Evolutionary conservation across 2,113 vertebrate genomes (phyloP), one percentile per base, ranked within the genome.

Genomic region (Megaceryle torquata): DNA sequence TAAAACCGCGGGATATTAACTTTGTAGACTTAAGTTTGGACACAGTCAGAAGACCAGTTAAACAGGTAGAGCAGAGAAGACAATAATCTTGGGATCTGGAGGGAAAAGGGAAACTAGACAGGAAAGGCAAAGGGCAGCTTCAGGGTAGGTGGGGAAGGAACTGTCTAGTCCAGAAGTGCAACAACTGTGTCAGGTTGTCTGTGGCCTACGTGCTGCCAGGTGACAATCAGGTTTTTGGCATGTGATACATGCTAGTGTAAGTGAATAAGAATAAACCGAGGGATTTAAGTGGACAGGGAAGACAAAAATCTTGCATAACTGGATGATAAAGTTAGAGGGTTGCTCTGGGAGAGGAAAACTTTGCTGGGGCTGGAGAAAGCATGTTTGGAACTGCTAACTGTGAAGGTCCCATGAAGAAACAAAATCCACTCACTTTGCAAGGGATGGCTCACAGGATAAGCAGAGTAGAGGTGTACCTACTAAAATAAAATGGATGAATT

Each of bases 1-100:
- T 77, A 41, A 60, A 90, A 83, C 54, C 16, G 25, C 0, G 0
- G 25, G 29, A 8, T 60, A 37, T 19, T 50, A 0, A 7, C 41
- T 74, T 65, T 61, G 22, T 3, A 56, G 48, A 56, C 56, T 46
- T 50, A 54, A 33, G 10, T 70, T 35, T 57, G 60, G 31, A 83
- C 22, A 43, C 24, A 60, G 25, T 54, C 56, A 80, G 54, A 56
- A 86, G 43, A 89, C 11, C 21, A 50, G 17, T 26, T 63, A 81
- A 86, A 57, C 26, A 22, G 13, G 10, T 15, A 56, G 14, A 54
- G 22, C 22, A 65, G 7, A 82, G 19, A 81, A 69, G 21, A 39
- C 4, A 75, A 56, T 44, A 43, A 46, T 24, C 48, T 60, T 15
- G 25, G 46, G 28, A 54, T 51, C 33, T 54, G 46, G 11, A 81